Conservation (phyloP, 2,888 invertebrate species). For the Parasteatoda lunata region DNA sequence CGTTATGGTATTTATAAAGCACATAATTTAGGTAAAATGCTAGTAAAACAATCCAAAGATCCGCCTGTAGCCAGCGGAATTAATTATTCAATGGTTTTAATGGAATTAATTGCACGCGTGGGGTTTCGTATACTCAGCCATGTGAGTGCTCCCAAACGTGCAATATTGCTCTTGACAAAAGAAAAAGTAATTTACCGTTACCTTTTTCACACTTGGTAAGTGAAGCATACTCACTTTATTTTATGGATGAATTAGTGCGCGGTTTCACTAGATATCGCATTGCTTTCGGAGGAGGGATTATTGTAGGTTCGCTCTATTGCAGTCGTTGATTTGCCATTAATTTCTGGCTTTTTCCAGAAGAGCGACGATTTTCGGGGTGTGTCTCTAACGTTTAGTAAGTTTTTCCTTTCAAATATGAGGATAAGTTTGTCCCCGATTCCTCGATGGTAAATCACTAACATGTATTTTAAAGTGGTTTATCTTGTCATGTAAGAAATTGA, state of each 20-base stretch:
- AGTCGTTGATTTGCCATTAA: slow-evolving; percentile 56
- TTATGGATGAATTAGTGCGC: slow-evolving; percentile 8
- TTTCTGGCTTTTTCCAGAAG: slow-evolving; percentile 42
- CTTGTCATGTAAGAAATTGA: no score
- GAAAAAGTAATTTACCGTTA: slow-evolving; percentile 64
- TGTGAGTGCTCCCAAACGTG: slow-evolving; percentile 22
- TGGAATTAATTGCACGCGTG: slow-evolving; percentile 58
- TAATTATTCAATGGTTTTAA: slow-evolving; percentile 64
- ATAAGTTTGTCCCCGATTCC: no score
- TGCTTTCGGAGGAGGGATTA: slow-evolving; percentile 22
- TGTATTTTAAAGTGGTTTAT: no score
- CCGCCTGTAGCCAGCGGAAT: slow-evolving; percentile 18
- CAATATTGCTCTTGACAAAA: slow-evolving; percentile 42
- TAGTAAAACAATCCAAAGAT: slow-evolving; percentile 45
- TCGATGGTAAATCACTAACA: no score
- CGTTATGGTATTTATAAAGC: slow-evolving; percentile 59
- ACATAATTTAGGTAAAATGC: slow-evolving; percentile 46
- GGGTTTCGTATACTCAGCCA: slow-evolving; percentile 25
- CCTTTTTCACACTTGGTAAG: slow-evolving; percentile 66
- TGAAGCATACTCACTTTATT: slow-evolving; percentile 49
- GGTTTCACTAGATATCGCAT: slow-evolving; percentile 25
- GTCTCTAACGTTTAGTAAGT: slow-evolving; percentile 24
- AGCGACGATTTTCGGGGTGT: slow-evolving; percentile 47
- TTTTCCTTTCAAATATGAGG: neutral
- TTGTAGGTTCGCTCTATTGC: slow-evolving; percentile 33